Percentiles rank a stretch among this genome's conserved stretches.
Conservation (phyloP, 2,797 vertebrate genomes). For the Ctenopoma kingsleyae region DNA sequence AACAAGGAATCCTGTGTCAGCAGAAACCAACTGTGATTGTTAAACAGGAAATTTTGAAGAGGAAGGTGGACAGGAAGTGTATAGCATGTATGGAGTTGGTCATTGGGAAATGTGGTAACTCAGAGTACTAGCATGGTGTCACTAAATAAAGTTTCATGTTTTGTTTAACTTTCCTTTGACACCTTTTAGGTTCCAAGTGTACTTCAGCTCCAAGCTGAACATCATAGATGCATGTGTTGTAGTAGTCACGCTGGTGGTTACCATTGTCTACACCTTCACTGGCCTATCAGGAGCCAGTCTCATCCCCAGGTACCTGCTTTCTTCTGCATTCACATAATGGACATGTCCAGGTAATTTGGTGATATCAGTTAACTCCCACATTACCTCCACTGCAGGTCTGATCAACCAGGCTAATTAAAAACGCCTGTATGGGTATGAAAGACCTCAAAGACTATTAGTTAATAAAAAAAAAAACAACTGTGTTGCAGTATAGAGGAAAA, state of each 20-base stretch:
- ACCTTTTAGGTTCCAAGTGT: slow-evolving; percentile 86
- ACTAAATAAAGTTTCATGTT: background rate
- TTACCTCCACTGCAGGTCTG: background rate
- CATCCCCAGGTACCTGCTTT: slow-evolving; percentile 88
- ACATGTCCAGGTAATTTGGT: background rate
- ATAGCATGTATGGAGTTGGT: slow-evolving; percentile 4
- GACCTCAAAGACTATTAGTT: background rate
- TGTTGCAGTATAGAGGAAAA: background rate
- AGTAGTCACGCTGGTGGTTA: slow-evolving; percentile 86
- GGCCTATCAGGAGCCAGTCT: slow-evolving; percentile 80
- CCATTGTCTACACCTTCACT: slow-evolving; percentile 86
- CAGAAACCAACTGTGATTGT: slow-evolving; percentile 54
- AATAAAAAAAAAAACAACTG: background rate
- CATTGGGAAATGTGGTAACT: slow-evolving; percentile 9
- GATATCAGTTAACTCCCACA: background rate
- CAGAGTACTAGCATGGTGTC: background rate
- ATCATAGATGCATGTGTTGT: slow-evolving; percentile 89
- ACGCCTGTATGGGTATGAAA: background rate
- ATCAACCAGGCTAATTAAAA: background rate
- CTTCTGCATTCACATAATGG: background rate
- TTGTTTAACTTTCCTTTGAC: background rate
- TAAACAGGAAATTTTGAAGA: slow-evolving; percentile 63
- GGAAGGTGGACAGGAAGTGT: slow-evolving; percentile 71
- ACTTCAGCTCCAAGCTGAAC: slow-evolving; percentile 91
- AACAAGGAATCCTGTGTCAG: slow-evolving; percentile 46